Base-by-base conservation (phyloP, 2,888 invertebrate species). In the Xanthorhoe spadicearia region DNA sequence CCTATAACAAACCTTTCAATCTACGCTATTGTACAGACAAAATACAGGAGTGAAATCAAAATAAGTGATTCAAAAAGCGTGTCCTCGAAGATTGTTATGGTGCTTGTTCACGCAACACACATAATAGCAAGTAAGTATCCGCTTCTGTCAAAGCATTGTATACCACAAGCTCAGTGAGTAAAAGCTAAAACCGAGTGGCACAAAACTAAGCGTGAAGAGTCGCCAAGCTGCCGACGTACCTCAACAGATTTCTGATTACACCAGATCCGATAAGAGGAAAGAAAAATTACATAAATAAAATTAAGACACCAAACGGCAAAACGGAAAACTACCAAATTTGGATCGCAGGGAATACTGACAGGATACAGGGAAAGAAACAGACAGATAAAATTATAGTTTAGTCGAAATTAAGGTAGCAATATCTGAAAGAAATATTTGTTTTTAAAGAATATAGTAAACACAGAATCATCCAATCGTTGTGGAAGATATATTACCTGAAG, bases 401-500 rank as follows among this genome's bases (percentile, higher is more conserved):
- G 53, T 65, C 54, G 23, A 61, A 66, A 71, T 54, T 32, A 57
- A 66, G 49, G 55, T 62, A 43, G 19, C 43, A 48, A 66, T 64
- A 56, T 69, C 70, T 69, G 68, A 68, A 65, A 71, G 57, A 61
- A 62, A 46, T 18, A 49, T 58, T 19, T 61, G 67, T 51, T 60
- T 58, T 13, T 48, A 62, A 62, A 35, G 19, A 64, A 53, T n/a
- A 13, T 43, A 64, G 23, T 54, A 60, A 63, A 53, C 13, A 55
- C 32, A 64, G 60, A 43, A 38, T 17, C 17, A 48, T 46, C 15
- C 19, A 48, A 63, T 8, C 6, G 8, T 13, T 10, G 15, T 13
- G 8, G 15, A 9, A 57, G 56, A 43, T 55, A 58, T 70, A 75
- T 89, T 94, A 97, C 97, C 96, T 96, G 94, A 96, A 96, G 62